Evolutionary conservation across 2,888 invertebrate species (phyloP).

Genomic region (Aethes cnicana): DNA sequence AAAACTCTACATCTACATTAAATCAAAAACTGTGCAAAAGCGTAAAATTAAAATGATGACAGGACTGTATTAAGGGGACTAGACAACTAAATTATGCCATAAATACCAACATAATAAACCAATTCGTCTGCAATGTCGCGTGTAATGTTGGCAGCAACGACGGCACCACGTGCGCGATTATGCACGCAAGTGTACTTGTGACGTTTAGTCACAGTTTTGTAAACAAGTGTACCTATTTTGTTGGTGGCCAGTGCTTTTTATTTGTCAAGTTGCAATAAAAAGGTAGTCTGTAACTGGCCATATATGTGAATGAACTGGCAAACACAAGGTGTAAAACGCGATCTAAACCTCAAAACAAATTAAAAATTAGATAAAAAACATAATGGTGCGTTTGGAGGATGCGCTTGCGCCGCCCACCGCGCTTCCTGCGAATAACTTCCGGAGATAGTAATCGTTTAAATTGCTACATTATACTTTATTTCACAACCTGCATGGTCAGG

Average conservation of each 20-base stretch:
- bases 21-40: slow-evolving; percentile 8
- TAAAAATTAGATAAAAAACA: slow-evolving; percentile 33
- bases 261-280: too few species aligned
- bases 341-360: slow-evolving; percentile 16
- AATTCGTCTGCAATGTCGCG: slow-evolving; percentile 22
- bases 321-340: slow-evolving; percentile 15
- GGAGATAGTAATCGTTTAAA: slow-evolving; percentile 63
- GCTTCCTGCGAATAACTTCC: slow-evolving; percentile 73
- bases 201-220: slow-evolving; percentile 37
- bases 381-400: slow-evolving; percentile 40
- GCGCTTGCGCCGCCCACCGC: slow-evolving; percentile 68
- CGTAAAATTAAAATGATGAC: background rate
- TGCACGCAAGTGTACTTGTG: slow-evolving; percentile 37
- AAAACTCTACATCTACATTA: too few species aligned
- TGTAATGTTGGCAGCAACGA: slow-evolving; percentile 19
- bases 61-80: slow-evolving; percentile 16
- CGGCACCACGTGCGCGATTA: slow-evolving; percentile 26
- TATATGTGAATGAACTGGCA: background rate
- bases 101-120: slow-evolving; percentile 27
- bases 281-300: background rate
- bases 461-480: slow-evolving; percentile 71
- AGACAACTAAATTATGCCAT: slow-evolving; percentile 22
- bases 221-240: slow-evolving; percentile 31
- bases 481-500: slow-evolving; percentile 62
- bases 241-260: slow-evolving; percentile 7